These are phyloP conservation scores for Manis javanica DNA, from an alignment of 2,797 vertebrate genomes.

Conservation along the genomic window DNA sequence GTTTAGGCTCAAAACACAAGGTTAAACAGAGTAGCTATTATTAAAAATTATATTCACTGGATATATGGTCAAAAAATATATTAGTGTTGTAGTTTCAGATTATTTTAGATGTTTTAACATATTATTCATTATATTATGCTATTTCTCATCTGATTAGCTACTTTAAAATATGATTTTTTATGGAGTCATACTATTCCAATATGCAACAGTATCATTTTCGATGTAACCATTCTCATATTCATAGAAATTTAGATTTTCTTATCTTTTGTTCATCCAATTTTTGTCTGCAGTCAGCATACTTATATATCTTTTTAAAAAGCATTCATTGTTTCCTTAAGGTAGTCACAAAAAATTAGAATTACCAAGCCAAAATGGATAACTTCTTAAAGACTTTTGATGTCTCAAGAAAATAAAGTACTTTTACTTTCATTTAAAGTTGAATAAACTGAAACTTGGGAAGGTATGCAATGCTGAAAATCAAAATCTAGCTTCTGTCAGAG, in stretches of 20 bases:
- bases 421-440: slow-evolving; percentile 18
- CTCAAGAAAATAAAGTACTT: neutral
- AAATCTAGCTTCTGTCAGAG: neutral
- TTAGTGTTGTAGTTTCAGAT: neutral
- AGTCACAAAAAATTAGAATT: neutral
- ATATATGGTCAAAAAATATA: neutral
- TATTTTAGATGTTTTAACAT: neutral
- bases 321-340: neutral
- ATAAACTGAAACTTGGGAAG: neutral
- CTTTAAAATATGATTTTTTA: neutral
- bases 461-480: neutral
- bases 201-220: neutral
- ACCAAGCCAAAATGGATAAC: neutral
- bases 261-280: neutral
- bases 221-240: neutral
- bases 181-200: neutral
- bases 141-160: neutral
- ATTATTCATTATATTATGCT: neutral
- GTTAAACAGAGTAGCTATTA: neutral
- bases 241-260: neutral
- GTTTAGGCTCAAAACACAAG: neutral
- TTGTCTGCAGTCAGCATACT: neutral
- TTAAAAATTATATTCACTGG: neutral
- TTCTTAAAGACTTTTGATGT: neutral
- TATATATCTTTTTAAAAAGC: neutral